Evolutionary conservation across 2,113 vertebrate species (phyloP).

Genomic region (Eira barbara): DNA sequence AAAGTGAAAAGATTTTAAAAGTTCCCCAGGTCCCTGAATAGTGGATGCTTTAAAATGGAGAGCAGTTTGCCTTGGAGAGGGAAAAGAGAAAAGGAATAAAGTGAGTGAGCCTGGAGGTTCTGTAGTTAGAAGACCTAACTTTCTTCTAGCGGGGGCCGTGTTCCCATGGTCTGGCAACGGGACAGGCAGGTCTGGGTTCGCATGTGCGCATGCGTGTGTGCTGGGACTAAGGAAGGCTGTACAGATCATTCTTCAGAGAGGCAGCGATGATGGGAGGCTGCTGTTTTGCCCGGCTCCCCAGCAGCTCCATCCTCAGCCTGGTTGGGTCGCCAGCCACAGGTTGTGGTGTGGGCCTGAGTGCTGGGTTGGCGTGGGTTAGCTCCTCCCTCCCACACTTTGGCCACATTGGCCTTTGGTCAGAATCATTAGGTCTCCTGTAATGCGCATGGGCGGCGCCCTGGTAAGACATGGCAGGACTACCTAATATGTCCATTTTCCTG

Average conservation of each 20-base stretch:
- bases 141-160: background rate
- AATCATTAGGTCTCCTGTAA: background rate
- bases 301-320: background rate
- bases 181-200: background rate
- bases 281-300: background rate
- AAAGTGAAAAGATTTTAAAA: background rate
- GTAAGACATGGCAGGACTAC: background rate
- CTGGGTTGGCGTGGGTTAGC: too few species aligned
- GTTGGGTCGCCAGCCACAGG: background rate
- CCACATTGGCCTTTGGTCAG: background rate
- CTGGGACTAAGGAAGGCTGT: too few species aligned
- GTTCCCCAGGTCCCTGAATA: background rate
- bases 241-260: background rate
- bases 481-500: constrained; percentile 11
- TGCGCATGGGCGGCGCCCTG: background rate
- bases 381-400: background rate
- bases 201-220: accelerated
- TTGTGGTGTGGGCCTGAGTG: background rate
- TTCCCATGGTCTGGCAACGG: background rate
- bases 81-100: background rate
- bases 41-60: background rate
- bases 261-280: background rate
- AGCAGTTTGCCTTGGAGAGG: background rate
- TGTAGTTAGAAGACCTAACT: background rate
- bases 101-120: background rate